These are phyloP conservation scores for Falco peregrinus DNA, from an alignment of 2,797 vertebrate genomes.

Conservation along the genomic window DNA sequence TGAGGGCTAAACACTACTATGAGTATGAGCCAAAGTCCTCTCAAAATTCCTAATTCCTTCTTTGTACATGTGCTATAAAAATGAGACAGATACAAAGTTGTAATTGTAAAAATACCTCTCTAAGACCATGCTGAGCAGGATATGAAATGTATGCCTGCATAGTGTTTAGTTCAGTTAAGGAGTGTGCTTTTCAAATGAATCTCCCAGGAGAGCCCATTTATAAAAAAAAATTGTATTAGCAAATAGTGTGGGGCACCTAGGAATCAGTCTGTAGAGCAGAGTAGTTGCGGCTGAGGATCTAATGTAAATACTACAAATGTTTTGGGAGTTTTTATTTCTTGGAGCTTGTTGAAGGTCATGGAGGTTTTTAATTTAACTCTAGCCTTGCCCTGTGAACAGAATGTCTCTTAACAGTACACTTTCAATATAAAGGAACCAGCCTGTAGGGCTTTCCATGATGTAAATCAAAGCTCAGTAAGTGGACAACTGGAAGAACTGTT, in stretches of 20 bases:
- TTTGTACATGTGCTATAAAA: neutral
- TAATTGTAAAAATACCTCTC: neutral
- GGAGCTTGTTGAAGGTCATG: neutral
- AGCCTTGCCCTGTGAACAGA: neutral
- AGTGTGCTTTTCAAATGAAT: neutral
- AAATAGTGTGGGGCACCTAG: neutral
- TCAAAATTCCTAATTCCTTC: neutral
- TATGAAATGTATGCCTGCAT: neutral
- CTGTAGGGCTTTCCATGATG: neutral
- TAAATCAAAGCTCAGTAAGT: neutral
- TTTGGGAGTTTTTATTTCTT: neutral
- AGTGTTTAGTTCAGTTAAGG: neutral
- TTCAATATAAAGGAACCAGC: neutral
- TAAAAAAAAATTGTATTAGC: neutral
- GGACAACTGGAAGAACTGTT: neutral
- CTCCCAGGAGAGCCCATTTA: neutral
- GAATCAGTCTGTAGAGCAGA: neutral
- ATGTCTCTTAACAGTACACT: neutral
- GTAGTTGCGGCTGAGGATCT: neutral
- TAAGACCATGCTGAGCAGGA: neutral
- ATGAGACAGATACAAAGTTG: neutral
- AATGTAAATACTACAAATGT: neutral
- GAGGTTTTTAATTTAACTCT: neutral
- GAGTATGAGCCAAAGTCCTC: neutral
- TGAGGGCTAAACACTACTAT: neutral